Base-by-base conservation (phyloP, 2,113 vertebrate species). In the Microtus pennsylvanicus region DNA sequence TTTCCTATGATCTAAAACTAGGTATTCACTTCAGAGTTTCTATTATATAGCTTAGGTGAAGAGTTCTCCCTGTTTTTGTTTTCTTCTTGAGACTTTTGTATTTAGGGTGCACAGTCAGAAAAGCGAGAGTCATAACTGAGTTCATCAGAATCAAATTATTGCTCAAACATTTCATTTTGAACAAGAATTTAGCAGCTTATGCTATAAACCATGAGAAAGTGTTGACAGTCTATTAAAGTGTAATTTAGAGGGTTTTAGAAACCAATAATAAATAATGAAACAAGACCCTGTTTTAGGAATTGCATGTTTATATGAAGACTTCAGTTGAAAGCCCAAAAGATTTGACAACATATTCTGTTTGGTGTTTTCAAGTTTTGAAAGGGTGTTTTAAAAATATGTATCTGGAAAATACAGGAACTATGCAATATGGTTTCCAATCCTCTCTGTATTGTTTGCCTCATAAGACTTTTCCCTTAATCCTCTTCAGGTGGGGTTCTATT, bases 131-230 rank as follows among this genome's bases (percentile, higher is more conserved):
- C 21, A 3, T 45, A 82, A 55, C 3, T 21, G 28, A 61, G 47
- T 16, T 75, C 1, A 3, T 47, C 82, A 7, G 47, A 74, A 67
- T 95, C 38, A 21, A 12, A 7, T 90, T 30, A 63, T 87, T 63
- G 74, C 30, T 70, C 87, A n/a, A 75, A 80, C 65, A 69, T 97
- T 95, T 94, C 55, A 85, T 93, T 93, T 91, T 93, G 47, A 86
- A 26, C 67, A 52, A 70, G 76, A 87, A 82, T 38, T 72, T 96
- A 86, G 12, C 67, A 92, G 67, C 61, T 95, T 28, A 55, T 85
- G 7, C 19, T 91, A 14, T 38, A 94, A 93, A 75, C 30, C 35
- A 95, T 89, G 74, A 95, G 67, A 89, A 89, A 83, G 26, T 7
- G 7, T 96, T 89, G 52, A 82, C 5, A 91, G 52, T 55, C 74